phyloP scores from a whole-genome alignment of 2,113 vertebrate species.

The Alces alces region DNA sequence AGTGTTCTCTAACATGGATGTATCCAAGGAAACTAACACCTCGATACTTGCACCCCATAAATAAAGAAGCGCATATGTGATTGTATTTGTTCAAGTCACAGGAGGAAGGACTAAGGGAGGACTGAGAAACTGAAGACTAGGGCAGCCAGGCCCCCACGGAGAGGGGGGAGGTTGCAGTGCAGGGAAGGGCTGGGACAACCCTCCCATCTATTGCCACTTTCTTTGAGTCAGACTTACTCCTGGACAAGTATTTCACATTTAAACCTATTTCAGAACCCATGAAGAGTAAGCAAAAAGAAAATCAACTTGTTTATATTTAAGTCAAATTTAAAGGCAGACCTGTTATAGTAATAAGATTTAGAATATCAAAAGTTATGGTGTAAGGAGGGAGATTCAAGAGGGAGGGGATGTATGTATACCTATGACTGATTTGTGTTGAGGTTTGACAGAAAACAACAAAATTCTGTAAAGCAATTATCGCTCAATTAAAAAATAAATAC shows the following conservation, averaged over 20 bases:
- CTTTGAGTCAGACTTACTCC: neutral
- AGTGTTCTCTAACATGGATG: neutral
- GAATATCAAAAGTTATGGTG: neutral
- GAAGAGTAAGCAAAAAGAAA: neutral
- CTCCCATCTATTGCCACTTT: neutral
- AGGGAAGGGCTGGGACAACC: rapidly evolving
- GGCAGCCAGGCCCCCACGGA: rapidly evolving
- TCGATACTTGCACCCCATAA: neutral
- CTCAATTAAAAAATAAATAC: no score
- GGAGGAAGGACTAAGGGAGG: neutral
- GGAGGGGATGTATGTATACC: no score
- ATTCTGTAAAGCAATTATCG: no score
- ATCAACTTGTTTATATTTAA: neutral
- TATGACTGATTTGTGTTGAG: no score
- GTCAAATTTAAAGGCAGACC: neutral
- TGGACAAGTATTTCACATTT: neutral
- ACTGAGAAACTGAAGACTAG: neutral
- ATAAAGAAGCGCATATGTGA: neutral
- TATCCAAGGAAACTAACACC: neutral
- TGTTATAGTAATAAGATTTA: neutral
- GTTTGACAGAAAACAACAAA: no score
- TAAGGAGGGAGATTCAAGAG: no score
- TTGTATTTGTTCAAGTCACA: neutral
- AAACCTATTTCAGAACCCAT: neutral
- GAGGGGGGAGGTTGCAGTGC: rapidly evolving